Conservation (phyloP, 1,140 invertebrate genomes). For the Sarcophaga peregrina region DNA sequence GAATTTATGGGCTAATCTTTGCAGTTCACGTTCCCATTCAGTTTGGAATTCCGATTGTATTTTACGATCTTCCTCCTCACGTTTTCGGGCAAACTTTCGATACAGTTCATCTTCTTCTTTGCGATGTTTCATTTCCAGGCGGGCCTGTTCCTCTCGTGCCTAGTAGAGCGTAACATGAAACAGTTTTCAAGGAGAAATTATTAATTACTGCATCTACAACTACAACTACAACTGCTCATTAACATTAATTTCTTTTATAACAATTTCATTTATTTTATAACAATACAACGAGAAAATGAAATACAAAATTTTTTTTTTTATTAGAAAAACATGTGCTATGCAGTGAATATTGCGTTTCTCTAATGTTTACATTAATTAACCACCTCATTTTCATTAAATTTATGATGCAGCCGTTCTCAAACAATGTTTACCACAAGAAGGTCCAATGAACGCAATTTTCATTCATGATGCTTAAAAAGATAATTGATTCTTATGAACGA, state of each 20-base stretch:
- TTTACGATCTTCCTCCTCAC: conserved; percentile 89
- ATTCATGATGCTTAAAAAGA: no score
- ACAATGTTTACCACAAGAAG: neutral
- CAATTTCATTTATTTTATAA: no score
- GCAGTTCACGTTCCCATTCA: conserved; percentile 95
- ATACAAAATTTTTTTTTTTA: no score
- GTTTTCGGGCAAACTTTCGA: conserved; percentile 88
- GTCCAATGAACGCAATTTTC: no score
- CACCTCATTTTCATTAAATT: conserved; percentile 1
- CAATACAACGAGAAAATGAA: neutral
- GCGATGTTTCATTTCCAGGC: conserved; percentile 93
- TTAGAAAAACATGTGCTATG: neutral
- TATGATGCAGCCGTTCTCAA: neutral
- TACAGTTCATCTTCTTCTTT: conserved; percentile 95
- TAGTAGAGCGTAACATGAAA: conserved; percentile 66
- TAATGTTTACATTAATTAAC: conserved; percentile 12
- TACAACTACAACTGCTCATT: no score
- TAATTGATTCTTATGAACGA: no score
- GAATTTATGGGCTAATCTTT: conserved; percentile 88
- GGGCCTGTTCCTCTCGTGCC: conserved; percentile 93
- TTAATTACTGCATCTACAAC: neutral
- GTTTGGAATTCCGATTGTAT: conserved; percentile 92
- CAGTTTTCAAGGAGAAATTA: neutral
- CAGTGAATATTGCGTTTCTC: conserved; percentile 3
- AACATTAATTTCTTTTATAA: neutral